These are phyloP conservation scores for Drosophila borealis DNA, from an alignment of 2,888 invertebrate genomes.

Conservation along the genomic window DNA sequence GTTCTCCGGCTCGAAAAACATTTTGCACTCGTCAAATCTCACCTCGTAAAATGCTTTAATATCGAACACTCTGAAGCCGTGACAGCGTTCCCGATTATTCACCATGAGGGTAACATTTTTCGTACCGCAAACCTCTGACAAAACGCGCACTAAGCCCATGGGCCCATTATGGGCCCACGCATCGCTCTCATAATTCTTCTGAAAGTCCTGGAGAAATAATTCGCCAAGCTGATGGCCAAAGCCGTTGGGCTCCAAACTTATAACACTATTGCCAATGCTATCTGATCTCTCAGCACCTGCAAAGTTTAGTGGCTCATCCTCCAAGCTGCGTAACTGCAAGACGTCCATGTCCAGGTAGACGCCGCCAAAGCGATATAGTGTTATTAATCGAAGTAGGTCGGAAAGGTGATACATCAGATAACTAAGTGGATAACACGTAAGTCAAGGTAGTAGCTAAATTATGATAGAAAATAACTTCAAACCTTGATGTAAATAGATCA, in stretches of 20 bases:
- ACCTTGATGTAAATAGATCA: constrained; percentile 74
- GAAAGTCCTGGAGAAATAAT: constrained; percentile 86
- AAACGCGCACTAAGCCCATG: constrained; percentile 86
- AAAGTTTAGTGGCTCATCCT: constrained; percentile 85
- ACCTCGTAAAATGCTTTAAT: constrained; percentile 89
- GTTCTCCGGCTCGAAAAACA: constrained; percentile 86
- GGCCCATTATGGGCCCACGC: constrained; percentile 86
- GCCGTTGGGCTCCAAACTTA: constrained; percentile 86
- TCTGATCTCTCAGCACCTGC: constrained; percentile 87
- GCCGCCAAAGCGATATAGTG: constrained; percentile 91
- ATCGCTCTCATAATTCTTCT: constrained; percentile 86
- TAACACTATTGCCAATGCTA: constrained; percentile 88
- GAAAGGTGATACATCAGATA: constrained; percentile 84
- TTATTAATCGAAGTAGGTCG: constrained; percentile 81
- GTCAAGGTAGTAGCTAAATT: background rate
- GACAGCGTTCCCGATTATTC: constrained; percentile 85
- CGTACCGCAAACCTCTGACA: constrained; percentile 86
- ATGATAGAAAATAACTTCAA: constrained; percentile 39
- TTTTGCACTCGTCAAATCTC: constrained; percentile 86
- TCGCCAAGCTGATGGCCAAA: constrained; percentile 87
- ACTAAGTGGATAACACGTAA: constrained; percentile 46
- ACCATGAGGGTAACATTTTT: constrained; percentile 86
- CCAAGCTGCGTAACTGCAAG: constrained; percentile 86
- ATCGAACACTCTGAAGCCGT: constrained; percentile 88
- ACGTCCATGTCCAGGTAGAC: constrained; percentile 92